Evolutionary conservation across 2,888 invertebrate species (phyloP).

Genomic region (Schizotus pectinicornis): DNA sequence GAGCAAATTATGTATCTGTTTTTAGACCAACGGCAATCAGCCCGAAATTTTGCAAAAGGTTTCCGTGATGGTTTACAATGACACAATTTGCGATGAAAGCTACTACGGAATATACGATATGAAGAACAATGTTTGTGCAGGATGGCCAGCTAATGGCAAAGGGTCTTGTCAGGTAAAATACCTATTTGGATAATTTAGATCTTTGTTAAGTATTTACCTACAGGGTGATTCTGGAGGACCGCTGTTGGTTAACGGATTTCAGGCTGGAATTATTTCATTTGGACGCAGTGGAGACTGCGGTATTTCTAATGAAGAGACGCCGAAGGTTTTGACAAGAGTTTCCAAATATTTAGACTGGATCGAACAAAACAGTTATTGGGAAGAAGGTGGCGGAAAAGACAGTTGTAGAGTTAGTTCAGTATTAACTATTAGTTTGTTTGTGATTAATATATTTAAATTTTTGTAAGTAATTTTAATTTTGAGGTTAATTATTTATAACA

Average conservation of each 20-base stretch:
- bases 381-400: constrained; percentile 21
- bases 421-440: too few relatives aligned
- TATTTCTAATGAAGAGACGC: constrained; percentile 12
- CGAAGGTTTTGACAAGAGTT: constrained; percentile 22
- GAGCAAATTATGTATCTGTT: neutral
- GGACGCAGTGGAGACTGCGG: constrained; percentile 21
- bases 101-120: constrained; percentile 13
- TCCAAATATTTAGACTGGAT: constrained; percentile 16
- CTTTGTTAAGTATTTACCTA: neutral
- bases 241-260: constrained; percentile 14
- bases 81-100: constrained; percentile 4
- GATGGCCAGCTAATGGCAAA: constrained; percentile 19
- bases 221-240: constrained; percentile 26
- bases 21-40: neutral
- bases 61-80: constrained; percentile 13
- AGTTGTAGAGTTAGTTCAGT: too few relatives aligned
- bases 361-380: constrained; percentile 2
- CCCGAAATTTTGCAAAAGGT: constrained; percentile 5
- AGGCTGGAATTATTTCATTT: constrained; percentile 23
- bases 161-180: constrained; percentile 25
- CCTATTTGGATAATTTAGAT: neutral
- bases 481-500: too few relatives aligned
- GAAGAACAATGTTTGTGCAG: constrained; percentile 19
- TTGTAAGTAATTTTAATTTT: too few relatives aligned
- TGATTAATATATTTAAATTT: too few relatives aligned